Percentiles rank a stretch among this genome's conserved stretches.
Evolutionary conservation across 2,888 invertebrate genomes (phyloP).

Genomic region (Drosophila formosana): DNA sequence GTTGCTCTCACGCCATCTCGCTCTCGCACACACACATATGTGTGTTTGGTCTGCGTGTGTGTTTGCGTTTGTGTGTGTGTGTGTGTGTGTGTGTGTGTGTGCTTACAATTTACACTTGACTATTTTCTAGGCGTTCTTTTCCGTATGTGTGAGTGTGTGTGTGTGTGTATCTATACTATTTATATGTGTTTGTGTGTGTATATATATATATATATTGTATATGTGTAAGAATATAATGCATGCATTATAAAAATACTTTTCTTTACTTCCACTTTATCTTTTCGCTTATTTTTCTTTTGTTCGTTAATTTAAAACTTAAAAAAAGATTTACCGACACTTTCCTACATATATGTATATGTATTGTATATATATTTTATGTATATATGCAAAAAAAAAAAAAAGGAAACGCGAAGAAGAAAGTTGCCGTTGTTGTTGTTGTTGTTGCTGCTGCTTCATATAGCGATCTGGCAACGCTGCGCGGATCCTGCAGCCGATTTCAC

Average conservation of each 20-base stretch:
- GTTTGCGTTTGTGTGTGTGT: constrained; percentile 15
- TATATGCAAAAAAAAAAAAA: constrained; percentile 13
- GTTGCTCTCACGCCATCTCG: constrained; percentile 15
- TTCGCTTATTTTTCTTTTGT: constrained; percentile 37
- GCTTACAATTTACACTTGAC: constrained; percentile 75
- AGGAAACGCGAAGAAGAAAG: not conserved
- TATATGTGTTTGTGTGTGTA: constrained; percentile 46
- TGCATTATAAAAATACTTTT: constrained; percentile 84
- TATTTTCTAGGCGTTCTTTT: constrained; percentile 49
- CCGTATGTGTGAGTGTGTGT: constrained; percentile 39
- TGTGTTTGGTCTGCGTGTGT: constrained; percentile 35
- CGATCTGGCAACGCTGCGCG: constrained; percentile 14
- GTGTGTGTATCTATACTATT: constrained; percentile 33
- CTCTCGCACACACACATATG: constrained; percentile 17
- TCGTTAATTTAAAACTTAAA: constrained; percentile 75
- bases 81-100: constrained; percentile 47
- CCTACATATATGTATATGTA: constrained; percentile 5
- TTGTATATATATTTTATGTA: constrained; percentile 33
- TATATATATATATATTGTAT: constrained; percentile 59
- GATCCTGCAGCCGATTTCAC: constrained; percentile 4
- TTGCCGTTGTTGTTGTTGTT: constrained; percentile 1
- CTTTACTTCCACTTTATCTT: constrained; percentile 34
- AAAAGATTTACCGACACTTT: constrained; percentile 70
- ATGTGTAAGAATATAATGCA: constrained; percentile 83
- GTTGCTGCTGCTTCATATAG: constrained; percentile 5